These are phyloP conservation scores for Syrrhaptes paradoxus DNA, from an alignment of 2,113 vertebrate species.

Conservation along the genomic window DNA sequence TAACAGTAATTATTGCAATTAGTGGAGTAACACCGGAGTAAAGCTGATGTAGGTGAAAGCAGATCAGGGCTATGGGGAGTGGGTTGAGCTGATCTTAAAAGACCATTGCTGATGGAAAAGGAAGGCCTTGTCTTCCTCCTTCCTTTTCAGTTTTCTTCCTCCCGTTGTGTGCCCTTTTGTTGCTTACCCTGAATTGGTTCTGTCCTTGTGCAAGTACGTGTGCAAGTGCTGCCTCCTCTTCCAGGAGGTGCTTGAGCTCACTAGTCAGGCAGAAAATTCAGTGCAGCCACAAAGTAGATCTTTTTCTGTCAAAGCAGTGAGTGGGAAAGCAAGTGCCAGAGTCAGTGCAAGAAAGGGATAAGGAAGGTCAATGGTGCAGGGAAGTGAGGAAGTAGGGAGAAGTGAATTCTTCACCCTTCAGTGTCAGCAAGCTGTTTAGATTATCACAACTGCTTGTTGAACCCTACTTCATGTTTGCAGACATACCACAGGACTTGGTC, in stretches of 20 bases:
- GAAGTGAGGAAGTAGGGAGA: background rate
- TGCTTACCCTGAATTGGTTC: background rate
- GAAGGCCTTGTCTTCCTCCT: background rate
- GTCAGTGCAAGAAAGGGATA: background rate
- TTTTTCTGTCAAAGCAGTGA: background rate
- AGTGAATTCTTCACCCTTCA: background rate
- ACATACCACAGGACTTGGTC: background rate
- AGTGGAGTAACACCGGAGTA: background rate
- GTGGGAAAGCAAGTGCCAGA: background rate
- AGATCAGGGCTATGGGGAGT: background rate
- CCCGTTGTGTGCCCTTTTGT: background rate
- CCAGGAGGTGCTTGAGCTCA: background rate
- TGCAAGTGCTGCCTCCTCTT: background rate
- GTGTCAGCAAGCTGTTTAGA: background rate
- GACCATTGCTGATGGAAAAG: background rate
- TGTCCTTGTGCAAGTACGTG: background rate
- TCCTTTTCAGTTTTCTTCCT: background rate
- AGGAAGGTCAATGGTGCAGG: background rate
- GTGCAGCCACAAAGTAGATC: background rate
- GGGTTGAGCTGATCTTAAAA: background rate
- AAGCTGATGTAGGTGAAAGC: background rate
- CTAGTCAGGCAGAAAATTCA: background rate
- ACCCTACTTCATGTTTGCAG: background rate
- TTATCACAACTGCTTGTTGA: background rate
- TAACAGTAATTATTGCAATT: background rate